phyloP scores from a whole-genome alignment of 1,140 invertebrate genomes.

The Drosophila orena region DNA sequence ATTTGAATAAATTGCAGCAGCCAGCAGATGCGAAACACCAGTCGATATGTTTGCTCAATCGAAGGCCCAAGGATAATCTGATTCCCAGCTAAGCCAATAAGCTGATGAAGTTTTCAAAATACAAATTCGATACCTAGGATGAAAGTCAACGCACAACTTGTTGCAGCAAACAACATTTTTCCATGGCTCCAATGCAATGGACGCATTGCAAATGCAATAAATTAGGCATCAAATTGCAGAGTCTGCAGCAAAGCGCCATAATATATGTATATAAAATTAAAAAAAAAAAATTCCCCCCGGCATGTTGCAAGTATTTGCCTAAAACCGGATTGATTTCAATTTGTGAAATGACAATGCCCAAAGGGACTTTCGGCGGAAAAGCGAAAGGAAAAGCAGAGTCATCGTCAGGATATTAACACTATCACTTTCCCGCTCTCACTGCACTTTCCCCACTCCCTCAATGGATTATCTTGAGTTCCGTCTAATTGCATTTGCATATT shows the following conservation, averaged over 20 bases:
- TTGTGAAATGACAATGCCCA: constrained; percentile 36
- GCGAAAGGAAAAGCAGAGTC: constrained; percentile 42
- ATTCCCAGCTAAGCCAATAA: constrained; percentile 57
- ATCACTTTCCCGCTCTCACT: neutral
- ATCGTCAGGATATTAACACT: constrained; percentile 57
- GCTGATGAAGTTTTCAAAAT: constrained; percentile 33
- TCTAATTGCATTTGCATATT: constrained; percentile 82
- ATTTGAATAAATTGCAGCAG: too few relatives aligned
- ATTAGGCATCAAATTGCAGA: constrained; percentile 55
- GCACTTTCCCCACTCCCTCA: constrained; percentile 3
- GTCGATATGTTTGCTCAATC: too few relatives aligned
- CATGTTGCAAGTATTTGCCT: constrained; percentile 36
- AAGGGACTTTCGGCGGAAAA: constrained; percentile 32
- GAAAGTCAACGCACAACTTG: constrained; percentile 60
- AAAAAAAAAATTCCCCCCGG: neutral
- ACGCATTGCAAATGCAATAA: constrained; percentile 68
- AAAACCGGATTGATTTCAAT: constrained; percentile 30
- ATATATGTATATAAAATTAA: neutral
- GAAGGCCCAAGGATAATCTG: constrained; percentile 20
- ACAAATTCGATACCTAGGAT: constrained; percentile 8
- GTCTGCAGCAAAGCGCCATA: constrained; percentile 2
- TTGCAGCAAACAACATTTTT: constrained; percentile 41
- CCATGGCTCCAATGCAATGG: constrained; percentile 15
- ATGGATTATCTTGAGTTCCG: constrained; percentile 61
- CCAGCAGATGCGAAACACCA: too few relatives aligned